Conservation (phyloP, 64 coral and sea anemone species). For the Porites lutea region DNA sequence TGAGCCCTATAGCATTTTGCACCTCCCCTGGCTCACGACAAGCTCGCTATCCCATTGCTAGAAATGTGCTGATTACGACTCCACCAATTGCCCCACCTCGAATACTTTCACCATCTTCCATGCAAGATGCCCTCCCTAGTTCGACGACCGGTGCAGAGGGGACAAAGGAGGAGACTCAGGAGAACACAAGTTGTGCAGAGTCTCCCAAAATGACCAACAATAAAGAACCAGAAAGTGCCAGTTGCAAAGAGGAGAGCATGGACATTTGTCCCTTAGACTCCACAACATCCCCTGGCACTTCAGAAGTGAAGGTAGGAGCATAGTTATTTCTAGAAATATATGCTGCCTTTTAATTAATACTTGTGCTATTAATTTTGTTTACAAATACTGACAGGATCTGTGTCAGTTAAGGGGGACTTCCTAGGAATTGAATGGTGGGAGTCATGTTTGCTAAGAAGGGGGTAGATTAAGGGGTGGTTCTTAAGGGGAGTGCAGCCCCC, state of each 20-base stretch:
- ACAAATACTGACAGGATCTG: too few species aligned
- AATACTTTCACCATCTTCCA: conserved; percentile 60
- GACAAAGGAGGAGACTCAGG: conserved; percentile 57
- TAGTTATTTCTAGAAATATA: neutral
- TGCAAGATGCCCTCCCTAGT: conserved; percentile 69
- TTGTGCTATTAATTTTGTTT: too few species aligned
- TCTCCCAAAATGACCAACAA: conserved; percentile 39
- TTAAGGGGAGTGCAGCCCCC: too few species aligned
- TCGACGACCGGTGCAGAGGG: conserved; percentile 77
- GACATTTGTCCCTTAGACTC: conserved; percentile 86
- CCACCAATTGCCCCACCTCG: conserved; percentile 72
- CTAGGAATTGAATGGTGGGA: too few species aligned
- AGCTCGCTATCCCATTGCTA: conserved; percentile 44
- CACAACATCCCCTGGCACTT: conserved; percentile 84
- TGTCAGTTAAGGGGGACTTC: too few species aligned
- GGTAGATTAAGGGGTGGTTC: too few species aligned
- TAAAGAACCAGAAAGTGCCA: conserved; percentile 17
- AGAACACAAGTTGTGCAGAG: conserved; percentile 84
- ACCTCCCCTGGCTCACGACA: conserved; percentile 77
- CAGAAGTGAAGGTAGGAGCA: conserved; percentile 58
- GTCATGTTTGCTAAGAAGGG: too few species aligned
- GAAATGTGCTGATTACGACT: conserved; percentile 67
- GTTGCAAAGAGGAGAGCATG: conserved; percentile 80
- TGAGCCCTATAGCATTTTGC: conserved; percentile 91
- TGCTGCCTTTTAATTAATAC: too few species aligned